Evolutionary conservation across 2,113 vertebrate species (phyloP), one percentile per base, ranked within the genome.

Genomic region (Propithecus coquereli): DNA sequence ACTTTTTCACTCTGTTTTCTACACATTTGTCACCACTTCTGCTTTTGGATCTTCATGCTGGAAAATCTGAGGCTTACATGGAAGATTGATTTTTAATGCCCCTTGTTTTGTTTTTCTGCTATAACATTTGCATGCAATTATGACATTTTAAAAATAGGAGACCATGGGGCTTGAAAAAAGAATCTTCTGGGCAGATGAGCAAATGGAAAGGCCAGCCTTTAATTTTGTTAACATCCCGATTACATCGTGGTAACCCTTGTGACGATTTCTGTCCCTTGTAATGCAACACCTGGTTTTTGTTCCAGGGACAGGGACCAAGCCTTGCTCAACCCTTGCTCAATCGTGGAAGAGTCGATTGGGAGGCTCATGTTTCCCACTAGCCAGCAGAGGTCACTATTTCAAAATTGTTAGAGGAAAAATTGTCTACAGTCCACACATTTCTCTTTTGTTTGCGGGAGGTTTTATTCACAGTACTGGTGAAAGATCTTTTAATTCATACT

Each of bases 31-130:
- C 97, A 97, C 97, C 96, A 97, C 96, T 96, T 94, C 95, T 97
- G 94, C 97, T 79, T 96, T 97, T 97, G 97, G 97, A 97, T 95
- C 96, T 96, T 96, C 96, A 81, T 84, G 94, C 95, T 98, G 97
- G 97, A 98, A 98, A 97, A 98, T 97, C 97, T 97, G 96, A 98
- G 97, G 97, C 97, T 97, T 97, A 97, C 94, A 97, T 97, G 97
- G 97, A 97, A 97, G 97, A 97, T 93, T 97, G 97, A 97, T 97
- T 98, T 97, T 97, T 98, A 97, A 97, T 97, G 97, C 96, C 87
- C 95, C 97, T 97, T 94, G 94, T 59, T 30, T 97, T 97, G 97
- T 97, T 97, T 97, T 97, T 97, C 97, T 80, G 95, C 94, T 97
- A 89, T 95, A 97, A 97, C 97, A 97, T 98, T 98, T 98, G 97